Conservation (phyloP, 1,140 invertebrate genomes). For the Cardiocondyla obscurior region DNA sequence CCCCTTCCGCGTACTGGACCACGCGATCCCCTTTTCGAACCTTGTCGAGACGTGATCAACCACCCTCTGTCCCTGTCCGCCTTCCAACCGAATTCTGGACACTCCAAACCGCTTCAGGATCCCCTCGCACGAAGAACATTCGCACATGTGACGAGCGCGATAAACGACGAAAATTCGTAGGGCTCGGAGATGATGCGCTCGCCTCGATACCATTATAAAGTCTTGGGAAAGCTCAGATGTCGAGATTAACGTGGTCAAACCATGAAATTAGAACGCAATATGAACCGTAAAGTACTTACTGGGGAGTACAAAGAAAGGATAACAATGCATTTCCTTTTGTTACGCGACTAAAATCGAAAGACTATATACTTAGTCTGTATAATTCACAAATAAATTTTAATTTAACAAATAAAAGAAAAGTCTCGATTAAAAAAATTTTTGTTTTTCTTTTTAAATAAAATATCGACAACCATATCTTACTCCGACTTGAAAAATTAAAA, state of each 20-base stretch:
- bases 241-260: conserved; percentile 16
- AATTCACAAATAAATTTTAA: not conserved
- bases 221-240: conserved; percentile 75
- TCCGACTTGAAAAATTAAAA: not conserved
- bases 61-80: not conserved
- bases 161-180: conserved; percentile 36
- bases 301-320: not conserved
- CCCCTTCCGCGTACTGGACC: conserved; percentile 57
- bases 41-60: conserved; percentile 33
- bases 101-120: conserved; percentile 26
- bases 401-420: not conserved
- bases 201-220: conserved; percentile 73
- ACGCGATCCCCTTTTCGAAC: conserved; percentile 39
- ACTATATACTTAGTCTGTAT: not conserved
- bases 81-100: conserved; percentile 27
- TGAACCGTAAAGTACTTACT: conserved; percentile 36
- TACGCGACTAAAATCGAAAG: not conserved
- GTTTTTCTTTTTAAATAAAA: too few species aligned
- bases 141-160: conserved; percentile 71
- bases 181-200: conserved; percentile 34
- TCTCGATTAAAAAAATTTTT: not conserved
- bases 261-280: conserved; percentile 55
- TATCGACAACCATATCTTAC: not conserved
- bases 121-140: conserved; percentile 66
- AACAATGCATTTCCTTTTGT: not conserved